Percentiles rank a stretch among this genome's conserved stretches.
Evolutionary conservation across 2,797 vertebrate genomes (phyloP).

Genomic region (Helicolenus hilgendorfi): DNA sequence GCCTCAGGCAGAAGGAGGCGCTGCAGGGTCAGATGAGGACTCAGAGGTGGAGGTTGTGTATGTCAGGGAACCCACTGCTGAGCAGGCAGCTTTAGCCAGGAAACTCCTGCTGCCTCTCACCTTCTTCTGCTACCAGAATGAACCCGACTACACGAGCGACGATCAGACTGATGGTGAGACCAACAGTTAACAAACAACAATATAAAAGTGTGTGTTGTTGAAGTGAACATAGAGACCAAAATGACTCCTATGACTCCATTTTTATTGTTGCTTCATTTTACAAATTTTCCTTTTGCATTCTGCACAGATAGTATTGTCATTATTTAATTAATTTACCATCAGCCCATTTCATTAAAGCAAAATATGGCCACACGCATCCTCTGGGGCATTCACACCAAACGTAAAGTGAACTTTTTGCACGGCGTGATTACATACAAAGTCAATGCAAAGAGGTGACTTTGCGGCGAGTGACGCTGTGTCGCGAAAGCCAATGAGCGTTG

Average conservation of each 20-base stretch:
- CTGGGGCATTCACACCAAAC: no score
- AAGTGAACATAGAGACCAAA: background rate
- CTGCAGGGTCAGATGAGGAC: conserved; percentile 60
- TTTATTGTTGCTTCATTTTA: background rate
- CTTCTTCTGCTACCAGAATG: conserved; percentile 98
- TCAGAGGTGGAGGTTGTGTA: conserved; percentile 93
- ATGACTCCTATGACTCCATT: background rate
- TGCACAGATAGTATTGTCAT: background rate
- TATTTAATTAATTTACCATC: background rate
- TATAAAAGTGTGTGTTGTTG: background rate
- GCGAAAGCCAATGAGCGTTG: no score
- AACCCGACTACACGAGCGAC: conserved; percentile 94
- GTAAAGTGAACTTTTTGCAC: no score
- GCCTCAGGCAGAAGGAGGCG: conserved; percentile 35
- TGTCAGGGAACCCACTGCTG: conserved; percentile 92
- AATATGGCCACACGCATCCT: background rate
- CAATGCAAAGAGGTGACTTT: no score
- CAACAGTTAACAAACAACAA: background rate
- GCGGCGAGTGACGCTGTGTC: no score
- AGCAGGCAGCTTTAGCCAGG: conserved; percentile 93
- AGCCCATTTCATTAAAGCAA: background rate
- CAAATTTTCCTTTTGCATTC: background rate
- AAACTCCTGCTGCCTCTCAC: conserved; percentile 93
- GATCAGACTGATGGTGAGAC: conserved; percentile 94
- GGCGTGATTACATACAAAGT: no score